These are phyloP conservation scores for Galerucella pusilla DNA, from an alignment of 2,888 invertebrate genomes.

Conservation along the genomic window DNA sequence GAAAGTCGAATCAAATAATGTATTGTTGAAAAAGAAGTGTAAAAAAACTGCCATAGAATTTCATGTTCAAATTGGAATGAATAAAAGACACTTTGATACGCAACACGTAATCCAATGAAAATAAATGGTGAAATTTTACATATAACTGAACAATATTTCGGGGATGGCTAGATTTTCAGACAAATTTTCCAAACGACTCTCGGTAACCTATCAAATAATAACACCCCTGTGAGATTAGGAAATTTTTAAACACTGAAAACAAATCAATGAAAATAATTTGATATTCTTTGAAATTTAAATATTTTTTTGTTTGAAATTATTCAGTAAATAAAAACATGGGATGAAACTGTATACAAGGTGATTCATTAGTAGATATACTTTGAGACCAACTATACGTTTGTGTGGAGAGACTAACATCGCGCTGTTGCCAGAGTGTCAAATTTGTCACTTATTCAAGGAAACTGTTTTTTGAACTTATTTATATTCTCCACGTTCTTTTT, in stretches of 20 bases:
- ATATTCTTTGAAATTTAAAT: not conserved
- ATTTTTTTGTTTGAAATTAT: no score
- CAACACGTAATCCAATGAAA: constrained; percentile 23
- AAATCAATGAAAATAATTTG: constrained; percentile 8
- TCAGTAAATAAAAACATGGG: no score
- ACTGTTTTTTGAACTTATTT: no score
- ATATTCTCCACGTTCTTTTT: no score
- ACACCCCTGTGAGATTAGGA: constrained; percentile 12
- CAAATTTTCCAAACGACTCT: constrained; percentile 22
- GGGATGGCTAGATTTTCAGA: constrained; percentile 24
- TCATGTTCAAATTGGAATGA: constrained; percentile 13
- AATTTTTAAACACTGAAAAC: not conserved
- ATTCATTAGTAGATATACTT: no score
- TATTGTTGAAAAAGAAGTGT: no score
- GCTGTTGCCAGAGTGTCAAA: no score
- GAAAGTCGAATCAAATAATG: no score
- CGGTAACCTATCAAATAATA: constrained; percentile 17
- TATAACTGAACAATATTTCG: constrained; percentile 32
- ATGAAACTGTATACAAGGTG: no score
- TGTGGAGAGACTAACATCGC: no score
- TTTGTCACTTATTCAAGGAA: no score
- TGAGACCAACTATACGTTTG: no score
- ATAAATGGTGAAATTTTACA: constrained; percentile 36
- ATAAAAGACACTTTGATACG: constrained; percentile 19
- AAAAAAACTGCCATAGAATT: not conserved